Evolutionary conservation across 2,888 invertebrate genomes (phyloP).

Genomic region (Eupithecia vulgata): DNA sequence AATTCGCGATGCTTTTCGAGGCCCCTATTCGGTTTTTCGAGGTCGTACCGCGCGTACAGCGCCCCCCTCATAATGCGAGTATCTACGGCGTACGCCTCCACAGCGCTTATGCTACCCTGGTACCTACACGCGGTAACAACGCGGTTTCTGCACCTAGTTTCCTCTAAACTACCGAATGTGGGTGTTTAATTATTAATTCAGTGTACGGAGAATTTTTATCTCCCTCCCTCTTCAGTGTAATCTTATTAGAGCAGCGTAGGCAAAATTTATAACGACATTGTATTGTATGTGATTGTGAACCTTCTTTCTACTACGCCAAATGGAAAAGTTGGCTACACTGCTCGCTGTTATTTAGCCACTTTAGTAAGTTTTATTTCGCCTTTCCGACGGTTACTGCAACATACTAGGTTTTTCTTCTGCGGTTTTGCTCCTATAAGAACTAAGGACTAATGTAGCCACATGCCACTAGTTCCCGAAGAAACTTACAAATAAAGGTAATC

Average conservation of each 20-base stretch:
- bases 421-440: background rate
- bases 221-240: slow-evolving; percentile 48
- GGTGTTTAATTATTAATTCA: slow-evolving; percentile 76
- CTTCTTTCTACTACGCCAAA: slow-evolving; percentile 15
- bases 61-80: slow-evolving; percentile 64
- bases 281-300: slow-evolving; percentile 25
- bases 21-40: slow-evolving; percentile 80
- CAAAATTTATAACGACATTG: slow-evolving; percentile 22
- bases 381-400: background rate
- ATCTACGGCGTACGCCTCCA: slow-evolving; percentile 49
- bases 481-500: too few species aligned
- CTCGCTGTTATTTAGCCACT: slow-evolving; percentile 4
- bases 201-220: slow-evolving; percentile 57
- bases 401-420: background rate
- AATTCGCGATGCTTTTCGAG: slow-evolving; percentile 78
- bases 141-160: slow-evolving; percentile 71
- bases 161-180: slow-evolving; percentile 57
- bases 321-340: slow-evolving; percentile 14
- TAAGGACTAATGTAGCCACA: background rate
- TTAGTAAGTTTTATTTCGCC: background rate
- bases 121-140: slow-evolving; percentile 53
- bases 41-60: slow-evolving; percentile 67
- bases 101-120: slow-evolving; percentile 53
- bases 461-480: background rate
- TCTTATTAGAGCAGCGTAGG: slow-evolving; percentile 45